Conservation (phyloP, 2,888 invertebrate genomes). For the Choristoneura rosaceana region DNA sequence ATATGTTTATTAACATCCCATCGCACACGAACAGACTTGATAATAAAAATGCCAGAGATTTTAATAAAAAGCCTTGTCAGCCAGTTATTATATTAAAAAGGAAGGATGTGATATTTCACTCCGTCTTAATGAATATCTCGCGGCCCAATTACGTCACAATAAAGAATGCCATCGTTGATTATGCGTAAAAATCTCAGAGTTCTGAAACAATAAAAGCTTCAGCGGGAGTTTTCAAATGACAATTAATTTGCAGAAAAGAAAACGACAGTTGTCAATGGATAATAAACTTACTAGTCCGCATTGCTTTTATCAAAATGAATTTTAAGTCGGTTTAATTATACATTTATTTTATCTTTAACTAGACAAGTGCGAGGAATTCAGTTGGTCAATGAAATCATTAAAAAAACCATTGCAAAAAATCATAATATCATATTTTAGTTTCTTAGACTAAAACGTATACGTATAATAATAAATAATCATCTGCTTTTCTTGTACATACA, state of each 20-base stretch:
- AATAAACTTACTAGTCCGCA: not conserved
- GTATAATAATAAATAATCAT: too few species aligned
- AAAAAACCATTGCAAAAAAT: not conserved
- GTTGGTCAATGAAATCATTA: not conserved
- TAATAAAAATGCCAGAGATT: slow-evolving; percentile 49
- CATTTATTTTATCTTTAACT: too few species aligned
- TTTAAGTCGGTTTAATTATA: not conserved
- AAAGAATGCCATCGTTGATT: slow-evolving; percentile 56
- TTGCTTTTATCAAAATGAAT: not conserved
- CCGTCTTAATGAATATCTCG: slow-evolving; percentile 63
- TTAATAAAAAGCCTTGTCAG: slow-evolving; percentile 59
- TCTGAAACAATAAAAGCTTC: slow-evolving; percentile 10
- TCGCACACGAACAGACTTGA: slow-evolving; percentile 28
- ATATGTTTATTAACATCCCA: slow-evolving; percentile 36
- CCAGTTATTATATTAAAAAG: slow-evolving; percentile 62
- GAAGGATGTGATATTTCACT: slow-evolving; percentile 66
- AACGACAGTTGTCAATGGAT: not conserved
- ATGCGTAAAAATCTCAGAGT: slow-evolving; percentile 42
- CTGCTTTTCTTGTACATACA: not conserved
- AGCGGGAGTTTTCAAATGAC: slow-evolving; percentile 15
- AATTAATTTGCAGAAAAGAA: slow-evolving; percentile 9
- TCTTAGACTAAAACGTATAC: too few species aligned
- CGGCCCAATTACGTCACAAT: slow-evolving; percentile 67
- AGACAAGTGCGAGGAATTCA: too few species aligned
- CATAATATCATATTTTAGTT: too few species aligned